Conservation (phyloP, 1,140 invertebrate species). For the Solen grandis region DNA sequence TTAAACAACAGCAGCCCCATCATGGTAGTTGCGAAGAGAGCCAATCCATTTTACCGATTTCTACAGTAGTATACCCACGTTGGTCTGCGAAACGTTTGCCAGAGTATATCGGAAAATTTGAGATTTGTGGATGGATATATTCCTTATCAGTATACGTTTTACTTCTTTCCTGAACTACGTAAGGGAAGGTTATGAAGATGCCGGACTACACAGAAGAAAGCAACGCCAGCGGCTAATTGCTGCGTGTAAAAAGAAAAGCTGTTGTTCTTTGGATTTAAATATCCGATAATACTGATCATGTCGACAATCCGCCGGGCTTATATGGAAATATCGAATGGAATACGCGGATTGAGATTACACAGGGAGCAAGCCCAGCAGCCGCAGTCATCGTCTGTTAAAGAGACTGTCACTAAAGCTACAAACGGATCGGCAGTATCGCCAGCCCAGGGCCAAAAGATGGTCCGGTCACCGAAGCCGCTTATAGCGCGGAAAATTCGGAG, state of each 20-base stretch:
- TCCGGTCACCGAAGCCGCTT: conserved; percentile 71
- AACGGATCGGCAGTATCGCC: conserved; percentile 56
- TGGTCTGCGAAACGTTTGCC: too few species aligned
- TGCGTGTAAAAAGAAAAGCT: not conserved
- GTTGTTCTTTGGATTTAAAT: conserved; percentile 4
- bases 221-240: not conserved
- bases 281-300: conserved; percentile 64
- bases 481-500: conserved; percentile 71
- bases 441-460: conserved; percentile 57
- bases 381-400: conserved; percentile 47
- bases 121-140: too few species aligned
- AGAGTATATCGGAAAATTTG: too few species aligned
- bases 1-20: too few species aligned
- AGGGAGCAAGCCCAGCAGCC: conserved; percentile 68
- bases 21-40: too few species aligned
- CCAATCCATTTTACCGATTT: too few species aligned
- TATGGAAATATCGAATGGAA: conserved; percentile 80
- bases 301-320: conserved; percentile 80
- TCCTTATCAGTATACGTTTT: too few species aligned
- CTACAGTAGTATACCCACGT: too few species aligned
- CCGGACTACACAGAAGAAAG: too few species aligned
- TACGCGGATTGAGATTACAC: conserved; percentile 76
- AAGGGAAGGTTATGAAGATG: too few species aligned
- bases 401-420: conserved; percentile 57
- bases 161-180: too few species aligned